phyloP scores from a whole-genome alignment of 2,113 vertebrate species.

The Galbula dea region DNA sequence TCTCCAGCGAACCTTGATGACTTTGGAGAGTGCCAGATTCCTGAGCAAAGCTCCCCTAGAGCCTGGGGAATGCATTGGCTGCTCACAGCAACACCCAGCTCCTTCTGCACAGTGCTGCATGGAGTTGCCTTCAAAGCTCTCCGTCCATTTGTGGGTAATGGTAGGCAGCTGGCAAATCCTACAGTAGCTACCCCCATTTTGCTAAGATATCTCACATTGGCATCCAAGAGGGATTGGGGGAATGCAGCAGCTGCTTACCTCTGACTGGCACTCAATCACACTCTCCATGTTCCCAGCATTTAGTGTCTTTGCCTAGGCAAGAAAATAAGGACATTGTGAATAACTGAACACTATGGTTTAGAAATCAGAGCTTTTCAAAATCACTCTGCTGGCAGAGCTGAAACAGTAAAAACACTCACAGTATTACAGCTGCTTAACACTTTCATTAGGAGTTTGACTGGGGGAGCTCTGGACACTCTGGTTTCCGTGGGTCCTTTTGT shows the following conservation, averaged over 20 bases:
- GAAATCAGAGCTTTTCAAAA: background rate
- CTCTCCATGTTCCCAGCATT: slow-evolving; percentile 84
- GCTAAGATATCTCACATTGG: background rate
- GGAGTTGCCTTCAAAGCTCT: background rate
- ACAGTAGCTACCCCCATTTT: background rate
- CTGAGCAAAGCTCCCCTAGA: background rate
- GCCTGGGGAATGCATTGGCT: accelerated
- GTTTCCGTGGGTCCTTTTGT: slow-evolving; percentile 63
- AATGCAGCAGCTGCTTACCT: slow-evolving; percentile 73
- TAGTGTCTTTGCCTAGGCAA: slow-evolving; percentile 86
- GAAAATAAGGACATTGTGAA: background rate
- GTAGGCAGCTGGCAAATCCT: background rate
- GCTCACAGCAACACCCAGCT: background rate
- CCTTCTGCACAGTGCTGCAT: background rate
- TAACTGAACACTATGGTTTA: background rate
- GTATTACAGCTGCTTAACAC: slow-evolving; percentile 80
- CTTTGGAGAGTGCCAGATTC: background rate
- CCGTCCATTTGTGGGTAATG: accelerated
- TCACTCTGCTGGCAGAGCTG: background rate
- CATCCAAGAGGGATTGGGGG: background rate
- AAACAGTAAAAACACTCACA: slow-evolving; percentile 70
- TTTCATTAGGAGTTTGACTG: slow-evolving; percentile 86
- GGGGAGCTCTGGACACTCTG: slow-evolving; percentile 45
- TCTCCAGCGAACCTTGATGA: background rate
- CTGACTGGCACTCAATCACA: slow-evolving; percentile 72